Base-by-base conservation (phyloP, 2,888 invertebrate species). In the Xanthia togata region DNA sequence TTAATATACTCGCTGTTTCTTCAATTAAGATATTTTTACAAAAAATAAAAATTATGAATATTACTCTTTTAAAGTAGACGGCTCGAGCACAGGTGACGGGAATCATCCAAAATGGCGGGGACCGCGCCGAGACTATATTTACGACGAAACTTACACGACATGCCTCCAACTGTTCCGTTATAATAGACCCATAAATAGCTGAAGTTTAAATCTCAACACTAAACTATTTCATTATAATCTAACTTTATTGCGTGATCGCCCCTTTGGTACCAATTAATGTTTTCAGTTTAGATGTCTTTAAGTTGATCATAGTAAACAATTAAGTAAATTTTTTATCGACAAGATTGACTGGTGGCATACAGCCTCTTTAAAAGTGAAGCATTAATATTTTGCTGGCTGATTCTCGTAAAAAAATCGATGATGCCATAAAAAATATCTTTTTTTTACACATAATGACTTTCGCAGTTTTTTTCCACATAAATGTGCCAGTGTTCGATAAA, bases 171-270 rank as follows among this genome's bases (percentile, higher is more conserved):
- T 90, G 89, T 81, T 89, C 87, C 89, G 82, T 89, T 89, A 82
- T 83, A 91, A 90, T 88, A 84, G 88, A 83, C 78, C 87, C 90
- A 89, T 90, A 91, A 92, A 91, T 91, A 91, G 83, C 84, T 84
- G 20, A 88, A 91, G 90, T 91, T 92, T 90, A 88, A 90, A 89
- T 89, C 86, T 88, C 76, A 73, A 78, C 84, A 85, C 74, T 88
- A 82, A 86, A 83, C 82, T 84, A 81, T 81, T 83, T 78, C 14
- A 79, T 41, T 60, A 67, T 41, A 70, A 70, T 68, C 69, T 20
- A 23, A 64, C 41, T 70, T n/a, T 60, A 62, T 60, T 17, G 60
- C 11, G 60, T 53, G n/a, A 53, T 41, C 26, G 41, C 44, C 23
- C 14, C 26, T 23, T 26, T 26, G n/a, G 20, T 74, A 41, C 31